phyloP scores from a whole-genome alignment of 2,797 vertebrate species.

The Smutsia gigantea region DNA sequence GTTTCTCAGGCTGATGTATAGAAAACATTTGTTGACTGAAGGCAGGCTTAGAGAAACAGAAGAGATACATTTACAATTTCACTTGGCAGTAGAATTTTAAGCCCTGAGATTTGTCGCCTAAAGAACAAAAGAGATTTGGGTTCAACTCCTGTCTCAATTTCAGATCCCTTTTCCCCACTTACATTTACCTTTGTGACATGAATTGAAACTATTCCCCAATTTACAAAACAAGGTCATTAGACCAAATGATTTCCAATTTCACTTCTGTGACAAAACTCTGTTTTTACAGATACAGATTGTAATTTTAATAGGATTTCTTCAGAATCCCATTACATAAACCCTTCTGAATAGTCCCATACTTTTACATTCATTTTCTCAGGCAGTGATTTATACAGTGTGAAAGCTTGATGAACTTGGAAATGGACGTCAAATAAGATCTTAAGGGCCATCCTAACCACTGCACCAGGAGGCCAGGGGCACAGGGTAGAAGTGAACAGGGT shows the following conservation, averaged over 20 bases:
- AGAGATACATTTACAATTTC: not conserved
- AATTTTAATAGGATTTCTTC: constrained; percentile 35
- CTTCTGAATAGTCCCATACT: not conserved
- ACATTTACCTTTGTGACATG: not conserved
- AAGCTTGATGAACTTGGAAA: not conserved
- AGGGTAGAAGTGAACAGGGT: not conserved
- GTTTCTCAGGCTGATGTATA: constrained; percentile 51
- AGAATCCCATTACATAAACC: not conserved
- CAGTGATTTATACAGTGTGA: not conserved
- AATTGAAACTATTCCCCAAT: not conserved
- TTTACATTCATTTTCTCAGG: not conserved
- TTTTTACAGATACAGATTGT: not conserved
- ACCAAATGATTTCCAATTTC: not conserved
- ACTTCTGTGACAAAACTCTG: not conserved
- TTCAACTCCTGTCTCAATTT: not conserved
- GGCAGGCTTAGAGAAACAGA: not conserved
- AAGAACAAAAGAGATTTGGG: constrained; percentile 7
- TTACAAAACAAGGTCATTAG: not conserved
- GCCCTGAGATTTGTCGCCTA: constrained; percentile 1
- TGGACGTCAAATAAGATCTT: not conserved
- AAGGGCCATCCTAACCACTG: not conserved
- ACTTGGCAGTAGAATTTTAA: constrained; percentile 63
- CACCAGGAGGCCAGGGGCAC: not conserved
- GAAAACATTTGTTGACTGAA: constrained; percentile 52
- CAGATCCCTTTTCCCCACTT: not conserved